Evolutionary conservation across 2,888 invertebrate genomes (phyloP).

Genomic region (Tribolium freemani): DNA sequence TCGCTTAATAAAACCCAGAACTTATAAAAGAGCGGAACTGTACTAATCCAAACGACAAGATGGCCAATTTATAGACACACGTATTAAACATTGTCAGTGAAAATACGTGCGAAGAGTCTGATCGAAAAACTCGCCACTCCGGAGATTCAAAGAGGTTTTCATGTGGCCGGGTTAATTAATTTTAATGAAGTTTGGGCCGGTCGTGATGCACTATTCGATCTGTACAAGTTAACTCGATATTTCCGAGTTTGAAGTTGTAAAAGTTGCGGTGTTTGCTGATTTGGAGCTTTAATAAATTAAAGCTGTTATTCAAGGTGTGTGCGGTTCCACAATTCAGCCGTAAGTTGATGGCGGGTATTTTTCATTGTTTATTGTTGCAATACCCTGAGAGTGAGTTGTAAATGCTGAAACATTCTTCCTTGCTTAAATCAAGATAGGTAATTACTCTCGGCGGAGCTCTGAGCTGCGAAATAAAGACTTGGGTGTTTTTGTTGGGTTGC

Average conservation of each 20-base stretch:
- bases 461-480: neutral
- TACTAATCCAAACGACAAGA: conserved; percentile 33
- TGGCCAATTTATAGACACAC: conserved; percentile 32
- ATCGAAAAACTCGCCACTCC: neutral
- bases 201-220: neutral
- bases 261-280: neutral
- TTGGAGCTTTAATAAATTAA: neutral
- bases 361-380: neutral
- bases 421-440: neutral
- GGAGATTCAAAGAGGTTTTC: conserved; percentile 3
- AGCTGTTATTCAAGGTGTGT: neutral
- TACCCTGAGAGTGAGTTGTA: neutral
- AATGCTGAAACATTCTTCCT: neutral
- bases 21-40: conserved; percentile 22
- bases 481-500: neutral
- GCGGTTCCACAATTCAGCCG: neutral
- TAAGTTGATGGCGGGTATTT: neutral
- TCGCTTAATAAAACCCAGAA: conserved; percentile 30
- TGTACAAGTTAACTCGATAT: conserved; percentile 12
- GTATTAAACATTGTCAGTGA: conserved; percentile 27
- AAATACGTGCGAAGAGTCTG: conserved; percentile 17
- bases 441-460: neutral
- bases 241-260: neutral
- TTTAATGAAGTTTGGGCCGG: conserved; percentile 29
- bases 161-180: conserved; percentile 15